Base-by-base conservation (phyloP, 2,113 vertebrate species). In the Sclerurus mexicanus region DNA sequence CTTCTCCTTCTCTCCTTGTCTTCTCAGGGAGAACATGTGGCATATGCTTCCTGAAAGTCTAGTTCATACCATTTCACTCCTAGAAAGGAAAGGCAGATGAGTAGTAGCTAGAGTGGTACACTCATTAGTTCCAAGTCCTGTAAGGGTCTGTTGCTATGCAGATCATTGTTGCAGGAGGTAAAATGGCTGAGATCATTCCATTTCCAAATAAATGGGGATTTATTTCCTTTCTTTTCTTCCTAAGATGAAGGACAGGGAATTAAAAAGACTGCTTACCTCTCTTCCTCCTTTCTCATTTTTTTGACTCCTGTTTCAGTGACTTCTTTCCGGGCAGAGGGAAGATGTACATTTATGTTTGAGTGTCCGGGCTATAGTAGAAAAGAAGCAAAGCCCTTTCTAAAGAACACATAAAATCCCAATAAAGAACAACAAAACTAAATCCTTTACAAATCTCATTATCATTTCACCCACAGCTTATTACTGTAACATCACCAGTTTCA, bases 361-460 rank as follows among this genome's bases (percentile, higher is more conserved):
- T 46, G 35, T 69, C 40, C n/a, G 47, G 23, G 24, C 16, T 60
- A 39, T 2, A 35, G 24, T 1, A 71, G 33, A 81, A 89, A 85
- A 90, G 14, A 77, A 66, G 12, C 31, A 83, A 80, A 95, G 7
- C 8, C 27, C 7, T 85, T 77, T 62, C 28, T 30, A 42, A 84
- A 94, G 37, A 80, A 40, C 9, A n/a, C 17, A 64, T 25, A 17
- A 71, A 50, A 19, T 68, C 47, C 37, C 12, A 42, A 44, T 42
- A 87, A 71, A 78, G n/a, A 62, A 46, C 9, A 75, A 35, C 17
- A 76, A 75, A 80, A 56, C 3, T 6, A 87, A 94, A 77, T 69
- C 40, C 58, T 86, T 79, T 92, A n/a, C 55, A 90, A 86, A 84
- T n/a, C 67, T 92, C 67, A 83, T 93, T 94, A 83, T 77, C 53